These are phyloP conservation scores for Geopemphigus sp. DNA, from an alignment of 1,140 invertebrate genomes.

Conservation along the genomic window DNA sequence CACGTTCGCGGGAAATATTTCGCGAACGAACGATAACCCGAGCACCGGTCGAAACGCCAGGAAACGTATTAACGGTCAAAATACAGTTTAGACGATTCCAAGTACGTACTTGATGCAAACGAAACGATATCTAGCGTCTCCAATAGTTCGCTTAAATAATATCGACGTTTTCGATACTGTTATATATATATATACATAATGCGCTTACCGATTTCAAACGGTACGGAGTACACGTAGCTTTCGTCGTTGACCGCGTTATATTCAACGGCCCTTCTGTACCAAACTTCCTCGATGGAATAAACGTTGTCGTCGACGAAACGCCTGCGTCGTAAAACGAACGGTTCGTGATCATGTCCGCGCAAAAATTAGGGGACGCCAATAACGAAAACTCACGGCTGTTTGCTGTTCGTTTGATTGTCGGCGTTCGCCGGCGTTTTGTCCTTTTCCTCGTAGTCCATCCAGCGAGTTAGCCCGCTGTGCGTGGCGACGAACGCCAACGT, in stretches of 20 bases:
- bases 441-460: conserved; percentile 70
- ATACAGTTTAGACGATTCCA: too few relatives aligned
- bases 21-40: too few relatives aligned
- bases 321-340: not conserved
- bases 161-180: too few relatives aligned
- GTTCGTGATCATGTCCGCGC: not conserved
- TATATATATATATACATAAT: not conserved
- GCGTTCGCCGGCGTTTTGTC: conserved; percentile 4
- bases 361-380: not conserved
- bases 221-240: conserved; percentile 85
- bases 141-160: too few relatives aligned
- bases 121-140: too few relatives aligned
- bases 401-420: not conserved
- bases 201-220: conserved; percentile 63
- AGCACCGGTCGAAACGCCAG: too few relatives aligned
- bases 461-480: conserved; percentile 81
- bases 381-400: conserved; percentile 9
- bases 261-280: conserved; percentile 90
- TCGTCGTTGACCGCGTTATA: conserved; percentile 76
- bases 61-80: too few relatives aligned
- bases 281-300: conserved; percentile 83
- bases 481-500: conserved; percentile 83
- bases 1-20: too few relatives aligned
- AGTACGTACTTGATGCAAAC: too few relatives aligned
- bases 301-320: conserved; percentile 64